These are phyloP conservation scores for Ophion slaviceki DNA, from an alignment of 2,888 invertebrate genomes.

Conservation along the genomic window DNA sequence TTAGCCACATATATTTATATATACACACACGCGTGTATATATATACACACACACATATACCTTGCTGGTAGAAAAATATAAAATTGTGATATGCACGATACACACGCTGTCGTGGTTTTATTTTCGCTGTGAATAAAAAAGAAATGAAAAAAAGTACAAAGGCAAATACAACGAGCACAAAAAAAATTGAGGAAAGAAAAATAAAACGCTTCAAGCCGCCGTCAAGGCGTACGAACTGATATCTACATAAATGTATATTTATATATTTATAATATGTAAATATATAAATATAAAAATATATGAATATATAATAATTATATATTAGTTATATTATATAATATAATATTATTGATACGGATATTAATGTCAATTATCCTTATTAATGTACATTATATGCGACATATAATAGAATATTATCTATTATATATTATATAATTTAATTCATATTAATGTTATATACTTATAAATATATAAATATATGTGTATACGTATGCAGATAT, in stretches of 20 bases:
- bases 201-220: constrained; percentile 51
- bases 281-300: no score
- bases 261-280: neutral
- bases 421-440: neutral
- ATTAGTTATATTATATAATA: no score
- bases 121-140: constrained; percentile 45
- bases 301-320: no score
- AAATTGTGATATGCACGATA: constrained; percentile 63
- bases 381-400: no score
- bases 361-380: no score
- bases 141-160: neutral
- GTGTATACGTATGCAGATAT: constrained; percentile 6
- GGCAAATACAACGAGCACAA: constrained; percentile 17
- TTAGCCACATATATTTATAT: constrained; percentile 52
- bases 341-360: no score
- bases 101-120: constrained; percentile 66
- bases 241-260: neutral
- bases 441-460: neutral
- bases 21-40: neutral
- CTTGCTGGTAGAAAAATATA: constrained; percentile 65
- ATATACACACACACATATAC: constrained; percentile 2
- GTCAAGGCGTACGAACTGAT: constrained; percentile 10
- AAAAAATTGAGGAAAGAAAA: constrained; percentile 27
- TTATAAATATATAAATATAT: neutral
- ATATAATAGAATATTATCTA: neutral